phyloP scores from a whole-genome alignment of 2,113 vertebrate species.

The Sterrhoptilus dennistouni region DNA sequence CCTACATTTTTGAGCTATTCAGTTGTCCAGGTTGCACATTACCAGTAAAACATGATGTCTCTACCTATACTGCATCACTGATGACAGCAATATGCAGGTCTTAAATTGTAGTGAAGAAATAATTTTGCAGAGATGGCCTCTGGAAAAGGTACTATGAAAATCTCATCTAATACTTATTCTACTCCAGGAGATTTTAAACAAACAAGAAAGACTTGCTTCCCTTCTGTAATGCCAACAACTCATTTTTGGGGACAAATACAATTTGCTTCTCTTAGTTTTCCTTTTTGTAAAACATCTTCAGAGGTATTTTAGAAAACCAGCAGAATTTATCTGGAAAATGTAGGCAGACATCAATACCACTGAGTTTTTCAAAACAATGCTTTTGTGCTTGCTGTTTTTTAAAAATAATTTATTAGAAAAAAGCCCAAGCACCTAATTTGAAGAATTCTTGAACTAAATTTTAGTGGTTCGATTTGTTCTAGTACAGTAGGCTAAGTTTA shows the following conservation, averaged over 20 bases:
- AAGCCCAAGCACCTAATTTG: background rate
- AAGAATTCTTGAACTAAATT: background rate
- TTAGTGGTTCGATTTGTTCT: background rate
- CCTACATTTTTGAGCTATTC: background rate
- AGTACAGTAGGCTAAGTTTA: background rate
- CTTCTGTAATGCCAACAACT: background rate
- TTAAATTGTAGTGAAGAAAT: background rate
- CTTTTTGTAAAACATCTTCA: background rate
- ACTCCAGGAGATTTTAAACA: background rate
- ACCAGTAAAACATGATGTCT: constrained; percentile 1
- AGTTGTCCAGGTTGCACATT: constrained; percentile 10
- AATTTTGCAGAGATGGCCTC: background rate
- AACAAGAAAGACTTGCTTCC: background rate
- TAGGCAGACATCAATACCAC: background rate
- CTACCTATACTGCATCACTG: background rate
- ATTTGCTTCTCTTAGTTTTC: background rate
- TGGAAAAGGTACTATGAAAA: background rate
- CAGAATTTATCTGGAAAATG: background rate
- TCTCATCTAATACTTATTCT: background rate
- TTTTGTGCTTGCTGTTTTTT: background rate
- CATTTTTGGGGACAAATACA: background rate
- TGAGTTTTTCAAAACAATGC: background rate
- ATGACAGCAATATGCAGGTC: background rate
- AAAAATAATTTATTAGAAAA: background rate
- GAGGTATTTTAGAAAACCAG: background rate